Conservation (phyloP, 2,797 vertebrate species). For the Crocidura indochinensis region DNA sequence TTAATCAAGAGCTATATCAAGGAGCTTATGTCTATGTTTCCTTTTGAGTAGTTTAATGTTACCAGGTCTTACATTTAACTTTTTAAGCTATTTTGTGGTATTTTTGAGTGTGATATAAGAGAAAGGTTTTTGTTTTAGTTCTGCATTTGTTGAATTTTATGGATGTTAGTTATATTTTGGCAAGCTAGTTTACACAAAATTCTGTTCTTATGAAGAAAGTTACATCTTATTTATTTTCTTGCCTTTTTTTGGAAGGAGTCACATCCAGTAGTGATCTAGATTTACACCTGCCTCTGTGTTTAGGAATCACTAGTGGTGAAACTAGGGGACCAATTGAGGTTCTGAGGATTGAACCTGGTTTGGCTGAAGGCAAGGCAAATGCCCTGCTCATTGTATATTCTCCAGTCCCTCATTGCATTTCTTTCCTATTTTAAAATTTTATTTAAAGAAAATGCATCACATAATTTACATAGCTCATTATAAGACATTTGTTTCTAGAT, state of each 20-base stretch:
- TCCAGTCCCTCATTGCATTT: conserved; percentile 21
- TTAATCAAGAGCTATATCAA: neutral
- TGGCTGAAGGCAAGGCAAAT: too few relatives aligned
- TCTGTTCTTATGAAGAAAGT: neutral
- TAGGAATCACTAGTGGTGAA: too few relatives aligned
- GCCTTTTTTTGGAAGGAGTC: too few relatives aligned
- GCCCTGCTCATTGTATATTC: too few relatives aligned
- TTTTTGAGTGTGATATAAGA: neutral
- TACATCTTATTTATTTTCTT: neutral
- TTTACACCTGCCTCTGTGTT: too few relatives aligned
- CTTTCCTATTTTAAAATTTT: neutral
- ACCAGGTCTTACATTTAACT: neutral
- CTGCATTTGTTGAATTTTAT: neutral
- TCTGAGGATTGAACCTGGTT: too few relatives aligned
- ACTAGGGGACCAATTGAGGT: too few relatives aligned
- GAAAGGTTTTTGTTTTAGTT: neutral
- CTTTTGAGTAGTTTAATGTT: neutral
- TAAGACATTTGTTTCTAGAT: too few relatives aligned
- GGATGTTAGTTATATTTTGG: conserved; percentile 34
- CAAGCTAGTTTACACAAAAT: conserved; percentile 2
- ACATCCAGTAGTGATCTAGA: too few relatives aligned
- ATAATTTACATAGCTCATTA: too few relatives aligned
- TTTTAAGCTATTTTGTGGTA: neutral
- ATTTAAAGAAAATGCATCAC: too few relatives aligned
- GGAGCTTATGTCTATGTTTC: neutral